A percentile compares a stretch with the other conserved stretches of the same genome.
Conservation (phyloP, 2,797 vertebrate genomes). For the Remorina albescens region DNA sequence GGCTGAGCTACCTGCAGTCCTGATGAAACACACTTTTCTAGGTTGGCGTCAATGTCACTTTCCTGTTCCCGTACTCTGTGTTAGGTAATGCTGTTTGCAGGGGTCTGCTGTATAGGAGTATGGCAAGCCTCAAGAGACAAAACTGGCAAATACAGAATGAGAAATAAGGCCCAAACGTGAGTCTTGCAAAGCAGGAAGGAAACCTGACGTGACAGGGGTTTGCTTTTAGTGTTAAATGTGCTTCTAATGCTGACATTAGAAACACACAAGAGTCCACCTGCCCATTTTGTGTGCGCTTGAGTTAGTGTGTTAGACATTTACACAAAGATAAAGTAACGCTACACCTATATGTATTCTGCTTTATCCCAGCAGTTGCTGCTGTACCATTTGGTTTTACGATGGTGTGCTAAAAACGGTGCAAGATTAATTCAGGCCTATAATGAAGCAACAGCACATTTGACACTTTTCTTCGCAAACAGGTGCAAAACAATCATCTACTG, state of each 20-base stretch:
- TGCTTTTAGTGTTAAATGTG: not conserved
- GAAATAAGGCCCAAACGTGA: not conserved
- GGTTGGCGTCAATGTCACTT: constrained; percentile 41
- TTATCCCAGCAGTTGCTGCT: constrained; percentile 8
- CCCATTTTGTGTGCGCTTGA: not conserved
- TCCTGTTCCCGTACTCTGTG: constrained; percentile 17
- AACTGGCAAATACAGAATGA: not conserved
- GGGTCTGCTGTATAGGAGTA: not conserved
- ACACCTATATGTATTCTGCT: not conserved
- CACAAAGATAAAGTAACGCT: not conserved
- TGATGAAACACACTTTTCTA: constrained; percentile 40
- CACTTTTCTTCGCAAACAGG: constrained; percentile 36
- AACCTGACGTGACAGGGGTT: not conserved
- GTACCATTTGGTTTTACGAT: constrained; percentile 12
- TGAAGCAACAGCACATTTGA: constrained; percentile 37
- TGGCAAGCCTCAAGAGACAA: constrained; percentile 8
- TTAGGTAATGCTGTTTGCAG: constrained; percentile 7
- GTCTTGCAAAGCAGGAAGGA: not conserved
- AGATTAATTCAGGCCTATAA: constrained; percentile 44
- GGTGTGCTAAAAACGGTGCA: constrained; percentile 27
- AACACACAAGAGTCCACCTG: not conserved
- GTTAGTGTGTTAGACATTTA: not conserved
- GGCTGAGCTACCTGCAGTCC: constrained; percentile 46
- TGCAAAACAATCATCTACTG: constrained; percentile 52
- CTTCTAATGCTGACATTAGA: not conserved